Percentiles rank a stretch among this genome's conserved stretches.
These are phyloP conservation scores for Ctenopoma kingsleyae DNA, from an alignment of 2,797 vertebrate genomes.

Conservation along the genomic window DNA sequence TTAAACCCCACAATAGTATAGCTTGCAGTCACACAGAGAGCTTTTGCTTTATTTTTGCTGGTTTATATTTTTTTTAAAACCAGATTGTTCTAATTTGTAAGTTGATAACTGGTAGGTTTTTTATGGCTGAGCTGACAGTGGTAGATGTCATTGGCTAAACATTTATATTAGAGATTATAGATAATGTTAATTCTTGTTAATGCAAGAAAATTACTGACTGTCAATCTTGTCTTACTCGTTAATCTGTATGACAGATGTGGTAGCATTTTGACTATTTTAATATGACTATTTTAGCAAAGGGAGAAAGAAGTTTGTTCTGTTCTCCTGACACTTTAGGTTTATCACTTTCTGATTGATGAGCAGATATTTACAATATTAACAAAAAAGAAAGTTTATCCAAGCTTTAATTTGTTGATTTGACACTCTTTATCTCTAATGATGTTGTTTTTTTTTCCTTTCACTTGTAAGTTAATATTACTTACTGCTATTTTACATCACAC, in stretches of 20 bases:
- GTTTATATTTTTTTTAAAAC: not conserved
- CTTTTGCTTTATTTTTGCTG: slow-evolving; percentile 8
- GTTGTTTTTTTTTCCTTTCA: no score
- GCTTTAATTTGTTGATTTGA: no score
- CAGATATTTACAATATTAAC: slow-evolving; percentile 2
- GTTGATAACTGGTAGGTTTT: not conserved
- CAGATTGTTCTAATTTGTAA: not conserved
- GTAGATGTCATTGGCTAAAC: not conserved
- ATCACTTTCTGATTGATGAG: not conserved
- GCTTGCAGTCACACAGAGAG: not conserved
- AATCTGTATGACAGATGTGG: not conserved
- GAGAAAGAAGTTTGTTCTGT: not conserved
- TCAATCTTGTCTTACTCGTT: not conserved
- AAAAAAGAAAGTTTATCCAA: not conserved
- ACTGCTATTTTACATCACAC: slow-evolving; percentile 5
- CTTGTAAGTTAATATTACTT: not conserved
- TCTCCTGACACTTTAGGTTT: not conserved
- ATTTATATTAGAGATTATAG: not conserved
- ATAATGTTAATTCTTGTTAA: not conserved
- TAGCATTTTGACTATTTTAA: not conserved
- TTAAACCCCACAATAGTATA: not conserved
- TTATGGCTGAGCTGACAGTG: not conserved
- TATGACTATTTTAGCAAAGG: not conserved
- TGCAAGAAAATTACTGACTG: not conserved
- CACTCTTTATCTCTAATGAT: no score